A percentile compares a stretch with the other conserved stretches of the same genome.
phyloP scores from a whole-genome alignment of 2,888 invertebrate species.

The Ochropleura plecta region DNA sequence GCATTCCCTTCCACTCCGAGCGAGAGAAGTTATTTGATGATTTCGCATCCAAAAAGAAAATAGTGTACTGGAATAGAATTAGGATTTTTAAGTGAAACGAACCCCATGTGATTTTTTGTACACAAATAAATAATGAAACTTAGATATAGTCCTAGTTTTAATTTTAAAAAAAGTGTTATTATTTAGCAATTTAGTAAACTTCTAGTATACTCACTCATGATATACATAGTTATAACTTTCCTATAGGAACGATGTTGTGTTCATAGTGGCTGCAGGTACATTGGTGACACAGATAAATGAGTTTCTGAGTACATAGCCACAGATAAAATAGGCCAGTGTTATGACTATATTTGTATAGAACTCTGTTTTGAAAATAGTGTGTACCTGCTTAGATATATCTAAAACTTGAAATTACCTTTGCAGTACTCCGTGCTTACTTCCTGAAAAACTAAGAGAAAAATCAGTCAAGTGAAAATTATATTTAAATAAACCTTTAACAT shows the following conservation, averaged over 20 bases:
- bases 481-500: too few species aligned
- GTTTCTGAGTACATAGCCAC: conserved; percentile 36
- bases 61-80: too few species aligned
- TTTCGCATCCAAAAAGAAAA: too few species aligned
- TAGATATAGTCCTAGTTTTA: background rate
- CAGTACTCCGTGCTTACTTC: too few species aligned
- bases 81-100: too few species aligned
- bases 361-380: conserved; percentile 13
- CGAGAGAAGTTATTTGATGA: too few species aligned
- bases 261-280: conserved; percentile 30
- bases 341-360: conserved; percentile 14
- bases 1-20: too few species aligned
- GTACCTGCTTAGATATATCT: background rate
- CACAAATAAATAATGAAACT: too few species aligned
- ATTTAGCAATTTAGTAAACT: background rate
- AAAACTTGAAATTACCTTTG: too few species aligned
- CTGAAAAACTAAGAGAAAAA: too few species aligned
- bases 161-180: background rate
- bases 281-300: conserved; percentile 50
- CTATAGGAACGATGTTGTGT: background rate
- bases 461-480: too few species aligned
- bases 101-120: too few species aligned
- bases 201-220: background rate
- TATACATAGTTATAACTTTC: conserved; percentile 9
- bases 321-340: conserved; percentile 13